Evolutionary conservation across 2,113 vertebrate genomes (phyloP).

Genomic region (Procavia capensis): DNA sequence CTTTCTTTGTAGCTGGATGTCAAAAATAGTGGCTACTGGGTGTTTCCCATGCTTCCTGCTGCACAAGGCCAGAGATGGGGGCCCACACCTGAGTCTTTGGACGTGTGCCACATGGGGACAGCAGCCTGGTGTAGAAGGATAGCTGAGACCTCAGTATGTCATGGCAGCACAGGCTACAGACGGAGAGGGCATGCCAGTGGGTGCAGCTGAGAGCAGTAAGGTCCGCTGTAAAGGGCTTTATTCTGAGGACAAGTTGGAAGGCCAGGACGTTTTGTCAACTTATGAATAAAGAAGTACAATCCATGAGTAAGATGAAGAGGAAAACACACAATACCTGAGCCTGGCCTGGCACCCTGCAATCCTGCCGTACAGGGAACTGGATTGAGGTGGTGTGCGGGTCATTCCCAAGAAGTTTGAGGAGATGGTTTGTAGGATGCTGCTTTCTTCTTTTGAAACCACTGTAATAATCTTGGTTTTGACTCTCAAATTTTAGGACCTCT

Average conservation of each 20-base stretch:
- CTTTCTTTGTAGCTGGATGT: no score
- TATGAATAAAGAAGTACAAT: background rate
- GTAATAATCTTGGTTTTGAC: background rate
- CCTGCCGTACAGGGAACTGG: background rate
- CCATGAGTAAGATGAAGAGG: accelerated
- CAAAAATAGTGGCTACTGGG: no score
- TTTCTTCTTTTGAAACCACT: background rate
- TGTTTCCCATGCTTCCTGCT: no score
- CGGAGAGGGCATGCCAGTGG: accelerated
- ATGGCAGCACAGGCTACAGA: background rate
- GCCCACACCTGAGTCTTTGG: no score
- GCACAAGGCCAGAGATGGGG: no score
- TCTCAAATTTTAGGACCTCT: background rate
- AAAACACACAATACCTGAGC: background rate
- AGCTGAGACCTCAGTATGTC: no score
- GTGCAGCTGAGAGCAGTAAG: accelerated
- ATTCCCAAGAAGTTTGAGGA: background rate
- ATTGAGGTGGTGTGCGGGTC: background rate
- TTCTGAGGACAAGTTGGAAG: background rate
- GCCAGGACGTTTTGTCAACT: background rate
- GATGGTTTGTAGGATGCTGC: background rate
- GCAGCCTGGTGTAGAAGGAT: no score
- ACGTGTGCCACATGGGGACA: no score
- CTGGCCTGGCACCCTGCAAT: accelerated
- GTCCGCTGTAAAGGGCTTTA: background rate